phyloP scores from a whole-genome alignment of 1,140 invertebrate species.

The Macrotrachela quadricornifera region DNA sequence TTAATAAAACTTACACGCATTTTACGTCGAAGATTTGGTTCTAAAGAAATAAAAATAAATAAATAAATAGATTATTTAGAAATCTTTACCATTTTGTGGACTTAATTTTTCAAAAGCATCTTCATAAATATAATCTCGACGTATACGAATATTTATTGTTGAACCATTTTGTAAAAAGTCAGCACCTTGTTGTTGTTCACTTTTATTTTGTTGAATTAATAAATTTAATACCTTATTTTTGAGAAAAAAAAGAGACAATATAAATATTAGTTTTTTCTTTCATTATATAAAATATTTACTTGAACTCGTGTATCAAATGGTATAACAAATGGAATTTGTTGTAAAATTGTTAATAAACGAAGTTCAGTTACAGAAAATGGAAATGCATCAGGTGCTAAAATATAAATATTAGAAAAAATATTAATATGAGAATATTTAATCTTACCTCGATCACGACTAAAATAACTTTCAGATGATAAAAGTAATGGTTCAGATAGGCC shows the following conservation, averaged over 20 bases:
- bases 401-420: conserved; percentile 11
- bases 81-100: conserved; percentile 47
- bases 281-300: conserved; percentile 13
- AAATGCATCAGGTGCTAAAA: conserved; percentile 43
- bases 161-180: conserved; percentile 48
- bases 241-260: conserved; percentile 8
- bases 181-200: conserved; percentile 45
- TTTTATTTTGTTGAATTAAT: conserved; percentile 45
- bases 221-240: conserved; percentile 61
- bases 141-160: conserved; percentile 52
- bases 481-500: neutral
- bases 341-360: conserved; percentile 59
- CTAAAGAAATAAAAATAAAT: neutral
- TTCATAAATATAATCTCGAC: conserved; percentile 79
- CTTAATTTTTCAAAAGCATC: conserved; percentile 85
- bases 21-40: neutral
- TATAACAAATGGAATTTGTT: conserved; percentile 76
- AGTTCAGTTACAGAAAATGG: conserved; percentile 67
- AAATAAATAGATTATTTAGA: neutral
- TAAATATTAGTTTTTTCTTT: conserved; percentile 1
- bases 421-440: conserved; percentile 10
- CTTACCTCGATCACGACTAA: neutral
- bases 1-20: too few relatives aligned
- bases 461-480: neutral
- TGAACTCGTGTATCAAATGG: conserved; percentile 63